Conservation (phyloP, 2,888 invertebrate species). For the Ectemnius cavifrons region DNA sequence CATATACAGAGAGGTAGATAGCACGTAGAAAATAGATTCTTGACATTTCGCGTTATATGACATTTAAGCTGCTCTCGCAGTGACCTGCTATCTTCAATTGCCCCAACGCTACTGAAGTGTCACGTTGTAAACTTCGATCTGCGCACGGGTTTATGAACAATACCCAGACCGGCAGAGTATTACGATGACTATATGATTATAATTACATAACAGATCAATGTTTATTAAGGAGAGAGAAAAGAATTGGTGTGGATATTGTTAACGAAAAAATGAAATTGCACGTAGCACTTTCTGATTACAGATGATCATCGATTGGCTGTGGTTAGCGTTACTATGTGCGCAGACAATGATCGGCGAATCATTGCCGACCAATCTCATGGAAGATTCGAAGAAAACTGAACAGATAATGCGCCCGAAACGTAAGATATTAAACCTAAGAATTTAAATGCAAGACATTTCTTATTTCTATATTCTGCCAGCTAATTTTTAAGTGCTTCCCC, state of each 20-base stretch:
- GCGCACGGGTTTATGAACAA: neutral
- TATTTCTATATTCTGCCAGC: no score
- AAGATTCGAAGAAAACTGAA: conserved; percentile 70
- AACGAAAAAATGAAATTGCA: neutral
- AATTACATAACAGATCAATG: no score
- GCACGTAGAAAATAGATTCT: conserved; percentile 54
- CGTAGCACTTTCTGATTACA: conserved; percentile 36
- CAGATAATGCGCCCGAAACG: conserved; percentile 72
- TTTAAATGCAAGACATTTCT: no score
- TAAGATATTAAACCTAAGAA: conserved; percentile 38
- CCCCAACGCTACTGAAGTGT: conserved; percentile 2
- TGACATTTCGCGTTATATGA: conserved; percentile 59
- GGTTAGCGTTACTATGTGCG: conserved; percentile 62
- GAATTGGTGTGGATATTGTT: neutral
- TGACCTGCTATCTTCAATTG: conserved; percentile 50
- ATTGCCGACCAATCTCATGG: conserved; percentile 67
- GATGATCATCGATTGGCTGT: conserved; percentile 65
- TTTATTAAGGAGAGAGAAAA: neutral
- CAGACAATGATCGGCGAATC: conserved; percentile 61
- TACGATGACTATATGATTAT: no score
- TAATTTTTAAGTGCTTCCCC: neutral
- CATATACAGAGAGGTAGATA: no score
- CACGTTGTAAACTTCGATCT: conserved; percentile 31
- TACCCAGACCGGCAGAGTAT: no score
- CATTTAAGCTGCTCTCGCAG: conserved; percentile 51